A percentile compares a stretch with the other conserved stretches of the same genome.
Conservation (phyloP, 2,113 vertebrate species). For the Halcyon senegalensis region DNA sequence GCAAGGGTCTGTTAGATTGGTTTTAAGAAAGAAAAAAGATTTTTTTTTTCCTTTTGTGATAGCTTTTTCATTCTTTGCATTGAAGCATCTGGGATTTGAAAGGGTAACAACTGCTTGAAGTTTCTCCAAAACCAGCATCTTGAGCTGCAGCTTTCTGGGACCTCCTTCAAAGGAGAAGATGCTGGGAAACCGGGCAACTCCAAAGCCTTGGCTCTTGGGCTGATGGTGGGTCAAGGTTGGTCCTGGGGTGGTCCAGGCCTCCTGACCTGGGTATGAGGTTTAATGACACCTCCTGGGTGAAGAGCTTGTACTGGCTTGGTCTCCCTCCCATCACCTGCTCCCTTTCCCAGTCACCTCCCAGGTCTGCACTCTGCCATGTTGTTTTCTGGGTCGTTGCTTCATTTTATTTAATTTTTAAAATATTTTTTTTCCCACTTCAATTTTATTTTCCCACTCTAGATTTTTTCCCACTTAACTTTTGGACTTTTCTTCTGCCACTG, state of each 20-base stretch:
- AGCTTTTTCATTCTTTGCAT: rapidly evolving
- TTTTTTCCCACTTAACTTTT: not conserved
- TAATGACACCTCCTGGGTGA: not conserved
- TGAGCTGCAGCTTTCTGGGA: not conserved
- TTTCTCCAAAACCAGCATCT: not conserved
- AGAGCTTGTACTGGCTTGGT: not conserved
- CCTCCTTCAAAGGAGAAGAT: not conserved
- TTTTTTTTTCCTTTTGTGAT: not conserved
- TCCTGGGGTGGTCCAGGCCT: not conserved
- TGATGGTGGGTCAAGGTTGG: not conserved
- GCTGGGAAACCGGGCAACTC: not conserved
- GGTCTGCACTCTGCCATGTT: rapidly evolving
- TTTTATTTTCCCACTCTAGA: too few species aligned
- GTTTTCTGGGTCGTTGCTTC: not conserved
- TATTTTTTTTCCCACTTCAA: not conserved
- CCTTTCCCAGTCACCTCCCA: not conserved
- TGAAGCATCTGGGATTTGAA: not conserved
- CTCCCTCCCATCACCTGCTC: not conserved
- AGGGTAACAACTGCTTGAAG: rapidly evolving
- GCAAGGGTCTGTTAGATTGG: not conserved
- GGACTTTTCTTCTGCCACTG: not conserved
- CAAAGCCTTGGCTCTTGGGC: not conserved
- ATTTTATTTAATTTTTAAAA: too few species aligned
- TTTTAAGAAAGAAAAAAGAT: not conserved
- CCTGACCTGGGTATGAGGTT: rapidly evolving